Conservation (phyloP, 2,113 vertebrate genomes). For the Anarrhichthys ocellatus region DNA sequence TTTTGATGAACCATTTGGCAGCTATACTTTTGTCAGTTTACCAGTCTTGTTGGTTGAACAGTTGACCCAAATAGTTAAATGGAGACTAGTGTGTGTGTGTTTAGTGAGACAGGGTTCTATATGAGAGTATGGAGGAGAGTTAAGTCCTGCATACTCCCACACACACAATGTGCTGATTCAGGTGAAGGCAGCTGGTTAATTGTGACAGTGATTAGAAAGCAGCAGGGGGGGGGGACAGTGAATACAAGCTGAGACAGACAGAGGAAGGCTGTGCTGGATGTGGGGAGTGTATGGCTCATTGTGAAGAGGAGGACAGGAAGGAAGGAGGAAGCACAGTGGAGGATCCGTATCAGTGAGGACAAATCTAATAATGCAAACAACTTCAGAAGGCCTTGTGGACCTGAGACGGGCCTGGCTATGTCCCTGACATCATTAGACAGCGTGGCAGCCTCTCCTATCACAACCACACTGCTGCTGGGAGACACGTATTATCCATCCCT, state of each 20-base stretch:
- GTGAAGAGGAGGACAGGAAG: background rate
- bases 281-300: background rate
- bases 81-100: background rate
- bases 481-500: background rate
- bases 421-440: background rate
- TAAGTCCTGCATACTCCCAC: background rate
- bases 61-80: background rate
- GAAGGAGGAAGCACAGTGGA: background rate
- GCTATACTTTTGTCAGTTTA: background rate
- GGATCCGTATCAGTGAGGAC: conserved; percentile 1
- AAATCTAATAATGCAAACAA: conserved; percentile 17
- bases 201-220: background rate
- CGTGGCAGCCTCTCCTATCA: background rate
- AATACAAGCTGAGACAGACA: background rate
- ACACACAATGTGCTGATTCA: background rate
- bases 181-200: background rate
- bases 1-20: background rate
- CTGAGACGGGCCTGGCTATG: background rate
- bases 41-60: background rate
- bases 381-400: conserved; percentile 12
- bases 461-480: background rate
- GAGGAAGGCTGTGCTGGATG: background rate
- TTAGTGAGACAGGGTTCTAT: background rate
- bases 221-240: background rate
- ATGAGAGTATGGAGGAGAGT: background rate